Evolutionary conservation across 2,888 invertebrate species (phyloP).

Genomic region (Tuta absoluta): DNA sequence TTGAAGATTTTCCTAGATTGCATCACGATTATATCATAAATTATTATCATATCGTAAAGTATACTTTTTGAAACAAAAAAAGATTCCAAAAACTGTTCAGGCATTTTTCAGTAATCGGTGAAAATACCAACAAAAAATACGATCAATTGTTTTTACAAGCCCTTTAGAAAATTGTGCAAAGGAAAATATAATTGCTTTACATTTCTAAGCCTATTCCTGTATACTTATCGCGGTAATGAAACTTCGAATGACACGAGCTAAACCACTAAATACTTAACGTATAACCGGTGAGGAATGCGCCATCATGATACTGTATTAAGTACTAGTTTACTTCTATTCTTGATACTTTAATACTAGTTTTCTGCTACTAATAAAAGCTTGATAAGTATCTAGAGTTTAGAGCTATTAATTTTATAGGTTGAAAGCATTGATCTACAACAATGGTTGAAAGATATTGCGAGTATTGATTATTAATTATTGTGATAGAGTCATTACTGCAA

Average conservation of each 20-base stretch:
- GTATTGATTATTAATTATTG: neutral
- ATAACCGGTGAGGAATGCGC: slow-evolving; percentile 43
- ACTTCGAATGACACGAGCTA: slow-evolving; percentile 57
- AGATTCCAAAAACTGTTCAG: too few species aligned
- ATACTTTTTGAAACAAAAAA: too few species aligned
- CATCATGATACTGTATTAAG: slow-evolving; percentile 46
- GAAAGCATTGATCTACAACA: too few species aligned
- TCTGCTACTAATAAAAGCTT: neutral
- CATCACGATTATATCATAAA: too few species aligned
- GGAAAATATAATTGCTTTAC: neutral
- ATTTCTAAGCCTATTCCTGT: slow-evolving; percentile 44
- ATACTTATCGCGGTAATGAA: slow-evolving; percentile 63
- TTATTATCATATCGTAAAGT: too few species aligned
- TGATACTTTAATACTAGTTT: slow-evolving; percentile 33
- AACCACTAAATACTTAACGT: slow-evolving; percentile 41
- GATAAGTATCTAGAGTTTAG: too few species aligned
- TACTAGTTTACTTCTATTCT: slow-evolving; percentile 33
- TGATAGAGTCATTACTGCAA: neutral
- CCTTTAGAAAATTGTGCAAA: neutral
- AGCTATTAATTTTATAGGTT: neutral
- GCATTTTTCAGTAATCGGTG: too few species aligned
- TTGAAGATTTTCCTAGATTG: too few species aligned
- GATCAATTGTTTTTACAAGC: too few species aligned
- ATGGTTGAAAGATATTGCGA: too few species aligned
- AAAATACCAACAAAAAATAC: neutral